These are phyloP conservation scores for Clinocottus analis DNA, from an alignment of 2,113 vertebrate genomes.

Conservation along the genomic window DNA sequence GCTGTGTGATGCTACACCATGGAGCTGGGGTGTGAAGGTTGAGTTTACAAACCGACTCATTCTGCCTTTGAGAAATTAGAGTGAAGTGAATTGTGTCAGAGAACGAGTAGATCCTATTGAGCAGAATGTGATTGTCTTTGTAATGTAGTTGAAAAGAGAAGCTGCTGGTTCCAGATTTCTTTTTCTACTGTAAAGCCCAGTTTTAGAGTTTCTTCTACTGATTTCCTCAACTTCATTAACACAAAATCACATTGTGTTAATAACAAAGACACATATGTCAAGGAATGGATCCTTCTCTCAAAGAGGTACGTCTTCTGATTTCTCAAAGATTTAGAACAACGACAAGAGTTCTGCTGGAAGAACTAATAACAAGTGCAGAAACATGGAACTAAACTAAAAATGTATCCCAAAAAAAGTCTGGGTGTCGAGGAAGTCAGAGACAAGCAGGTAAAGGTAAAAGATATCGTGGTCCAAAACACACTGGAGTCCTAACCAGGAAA, in stretches of 20 bases:
- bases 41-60: background rate
- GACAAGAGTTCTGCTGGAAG: background rate
- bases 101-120: background rate
- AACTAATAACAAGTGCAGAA: background rate
- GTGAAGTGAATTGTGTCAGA: background rate
- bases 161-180: too few species aligned
- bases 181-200: background rate
- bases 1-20: too few species aligned
- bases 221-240: background rate
- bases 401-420: background rate
- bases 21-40: background rate
- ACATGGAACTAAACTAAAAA: background rate
- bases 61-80: slow-evolving; percentile 4
- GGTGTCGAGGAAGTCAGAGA: background rate
- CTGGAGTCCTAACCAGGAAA: background rate
- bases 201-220: background rate
- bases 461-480: background rate
- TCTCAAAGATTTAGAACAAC: background rate
- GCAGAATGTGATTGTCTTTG: background rate
- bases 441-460: background rate
- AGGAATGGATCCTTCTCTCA: background rate
- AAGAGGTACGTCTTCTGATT: background rate
- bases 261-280: too few species aligned
- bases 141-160: background rate
- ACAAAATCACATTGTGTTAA: background rate